These are phyloP conservation scores for Scleropages formosus DNA, from an alignment of 2,797 vertebrate species.

Conservation along the genomic window DNA sequence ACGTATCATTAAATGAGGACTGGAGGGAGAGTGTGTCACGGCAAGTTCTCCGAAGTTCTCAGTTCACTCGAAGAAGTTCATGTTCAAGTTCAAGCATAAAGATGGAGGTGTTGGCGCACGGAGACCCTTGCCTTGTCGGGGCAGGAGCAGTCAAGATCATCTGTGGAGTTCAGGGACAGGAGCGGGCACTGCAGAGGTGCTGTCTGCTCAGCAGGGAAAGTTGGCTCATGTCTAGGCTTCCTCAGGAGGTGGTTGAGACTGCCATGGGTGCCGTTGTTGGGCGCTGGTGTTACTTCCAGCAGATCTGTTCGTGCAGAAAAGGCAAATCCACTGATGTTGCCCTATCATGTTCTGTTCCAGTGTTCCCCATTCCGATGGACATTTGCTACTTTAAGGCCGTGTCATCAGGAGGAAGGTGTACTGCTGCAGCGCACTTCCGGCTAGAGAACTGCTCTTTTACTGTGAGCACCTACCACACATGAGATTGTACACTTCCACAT, in stretches of 20 bases:
- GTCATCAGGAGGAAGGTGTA: background rate
- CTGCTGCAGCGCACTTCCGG: background rate
- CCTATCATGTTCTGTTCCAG: background rate
- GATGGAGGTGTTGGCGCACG: background rate
- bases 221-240: constrained; percentile 48
- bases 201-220: constrained; percentile 55
- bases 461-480: constrained; percentile 67
- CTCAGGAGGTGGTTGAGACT: constrained; percentile 72
- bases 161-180: constrained; percentile 44
- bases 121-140: constrained; percentile 48
- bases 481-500: constrained; percentile 74
- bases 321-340: background rate
- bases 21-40: too few relatives aligned
- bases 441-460: background rate
- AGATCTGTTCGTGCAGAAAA: constrained; percentile 56
- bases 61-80: background rate
- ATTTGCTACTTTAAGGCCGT: background rate
- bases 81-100: background rate
- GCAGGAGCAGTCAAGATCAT: constrained; percentile 61
- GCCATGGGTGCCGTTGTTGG: constrained; percentile 75
- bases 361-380: too few relatives aligned
- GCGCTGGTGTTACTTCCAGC: constrained; percentile 60
- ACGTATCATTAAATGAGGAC: too few relatives aligned
- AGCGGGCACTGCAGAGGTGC: constrained; percentile 44
- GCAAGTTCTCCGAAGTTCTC: too few relatives aligned